Evolutionary conservation across 2,888 invertebrate genomes (phyloP), one percentile per base, ranked within the genome.

Genomic region (Campoletis raptor): DNA sequence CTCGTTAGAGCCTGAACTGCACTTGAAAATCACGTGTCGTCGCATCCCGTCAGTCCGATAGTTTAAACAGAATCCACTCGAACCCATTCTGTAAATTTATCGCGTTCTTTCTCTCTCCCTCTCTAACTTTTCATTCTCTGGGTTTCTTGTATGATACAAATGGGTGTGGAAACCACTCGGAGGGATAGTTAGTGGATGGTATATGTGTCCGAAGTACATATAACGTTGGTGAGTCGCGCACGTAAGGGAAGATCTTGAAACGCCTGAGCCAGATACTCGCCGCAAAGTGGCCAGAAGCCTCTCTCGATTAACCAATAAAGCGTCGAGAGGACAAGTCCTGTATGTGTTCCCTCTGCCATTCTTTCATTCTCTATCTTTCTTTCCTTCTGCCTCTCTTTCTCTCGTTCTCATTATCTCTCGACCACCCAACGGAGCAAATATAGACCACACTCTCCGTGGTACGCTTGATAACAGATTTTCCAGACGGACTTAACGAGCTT

Each of bases 281-380:
- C 70, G 85, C 69, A 84, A 48, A 86, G 83, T 83, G 83, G 81
- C 86, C 86, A 84, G 86, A 86, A 83, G 83, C 86, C 77, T 81
- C 77, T 64, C 40, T 42, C 83, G 83, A 77, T 86, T 77, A 67
- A 78, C 83, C 70, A 80, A 86, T 81, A 81, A 81, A 86, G 36
- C 80, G 77, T 67, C 73, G 37, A 79, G 61, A 77, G 73, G 72
- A 80, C 72, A 73, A 66, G 73, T 81, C 73, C 64, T 81, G 64
- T 61, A 30, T 30, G 37, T 64, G 64, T 10, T 42, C n/a, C 37
- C 54, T 45, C 69, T 64, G 30, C 42, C 64, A 24, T 45, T 61
- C 66, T 78, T 21, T 78, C 52, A 21, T 52, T 61, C 61, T 81
- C 70, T 54, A 45, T 52, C 6, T 66, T 52, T 67, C 77, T 40